Percentiles rank a stretch among this genome's conserved stretches.
These are phyloP conservation scores for Cettia cetti DNA, from an alignment of 2,113 vertebrate genomes.

Conservation along the genomic window DNA sequence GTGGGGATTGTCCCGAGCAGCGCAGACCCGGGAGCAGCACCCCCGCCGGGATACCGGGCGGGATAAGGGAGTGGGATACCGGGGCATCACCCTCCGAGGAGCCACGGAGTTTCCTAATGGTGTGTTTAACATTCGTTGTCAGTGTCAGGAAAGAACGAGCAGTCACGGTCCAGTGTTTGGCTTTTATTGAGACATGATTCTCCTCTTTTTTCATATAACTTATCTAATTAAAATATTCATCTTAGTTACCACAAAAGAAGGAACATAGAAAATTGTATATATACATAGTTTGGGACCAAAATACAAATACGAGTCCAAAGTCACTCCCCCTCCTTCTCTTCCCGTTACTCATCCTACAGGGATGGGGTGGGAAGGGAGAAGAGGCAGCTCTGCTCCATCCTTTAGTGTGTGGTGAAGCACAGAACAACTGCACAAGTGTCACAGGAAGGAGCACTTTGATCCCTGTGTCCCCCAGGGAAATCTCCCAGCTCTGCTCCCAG, in stretches of 20 bases:
- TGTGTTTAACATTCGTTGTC: fast-evolving
- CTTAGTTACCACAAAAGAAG: slow-evolving; percentile 75
- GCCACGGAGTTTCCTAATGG: fast-evolving
- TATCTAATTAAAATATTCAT: slow-evolving; percentile 83
- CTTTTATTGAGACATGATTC: slow-evolving; percentile 75
- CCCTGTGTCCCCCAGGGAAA: not conserved
- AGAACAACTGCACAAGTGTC: slow-evolving; percentile 27
- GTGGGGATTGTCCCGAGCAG: fast-evolving
- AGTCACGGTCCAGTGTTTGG: not conserved
- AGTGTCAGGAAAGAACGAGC: not conserved
- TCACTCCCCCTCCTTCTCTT: not conserved
- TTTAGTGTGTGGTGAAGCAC: slow-evolving; percentile 7
- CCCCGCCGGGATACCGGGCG: not conserved
- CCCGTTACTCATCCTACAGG: not conserved
- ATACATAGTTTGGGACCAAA: slow-evolving; percentile 71
- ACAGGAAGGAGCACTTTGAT: not conserved
- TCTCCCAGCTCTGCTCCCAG: not conserved
- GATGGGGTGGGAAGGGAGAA: not conserved
- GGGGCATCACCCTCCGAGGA: not conserved
- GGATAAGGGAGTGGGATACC: fast-evolving
- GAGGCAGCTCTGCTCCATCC: slow-evolving; percentile 8
- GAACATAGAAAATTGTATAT: slow-evolving; percentile 81
- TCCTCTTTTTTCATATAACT: slow-evolving; percentile 75
- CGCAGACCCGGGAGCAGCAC: not conserved
- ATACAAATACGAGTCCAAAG: slow-evolving; percentile 66